Percentiles rank a stretch among this genome's conserved stretches.
phyloP scores from a whole-genome alignment of 2,113 vertebrate genomes.

The Neopipo cinnamomea region DNA sequence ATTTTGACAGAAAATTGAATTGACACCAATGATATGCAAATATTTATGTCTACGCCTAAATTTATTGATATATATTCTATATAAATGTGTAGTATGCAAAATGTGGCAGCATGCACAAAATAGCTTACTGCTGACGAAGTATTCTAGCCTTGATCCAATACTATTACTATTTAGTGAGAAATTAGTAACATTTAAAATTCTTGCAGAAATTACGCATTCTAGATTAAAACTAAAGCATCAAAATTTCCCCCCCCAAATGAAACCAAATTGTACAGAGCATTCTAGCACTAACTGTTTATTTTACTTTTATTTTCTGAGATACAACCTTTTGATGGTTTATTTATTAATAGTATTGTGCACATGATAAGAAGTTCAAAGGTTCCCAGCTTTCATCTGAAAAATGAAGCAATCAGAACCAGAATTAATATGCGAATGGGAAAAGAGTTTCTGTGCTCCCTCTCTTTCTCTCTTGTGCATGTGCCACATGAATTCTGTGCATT shows the following conservation, averaged over 20 bases:
- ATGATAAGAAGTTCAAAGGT: not conserved
- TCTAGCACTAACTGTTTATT: not conserved
- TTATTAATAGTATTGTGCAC: not conserved
- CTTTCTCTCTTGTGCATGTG: not conserved
- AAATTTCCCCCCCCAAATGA: not conserved
- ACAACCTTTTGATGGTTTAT: not conserved
- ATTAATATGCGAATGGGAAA: not conserved
- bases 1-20: constrained; percentile 15
- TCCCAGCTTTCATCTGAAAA: not conserved
- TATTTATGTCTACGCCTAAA: not conserved
- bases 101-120: not conserved
- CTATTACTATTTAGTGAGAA: not conserved
- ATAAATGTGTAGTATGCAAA: not conserved
- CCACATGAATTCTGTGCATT: not conserved
- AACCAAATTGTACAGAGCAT: not conserved
- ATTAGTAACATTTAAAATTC: not conserved
- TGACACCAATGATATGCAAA: not conserved
- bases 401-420: not conserved
- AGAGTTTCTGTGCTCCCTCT: not conserved
- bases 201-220: not conserved
- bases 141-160: not conserved
- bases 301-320: not conserved
- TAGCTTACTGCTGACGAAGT: not conserved
- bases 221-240: not conserved
- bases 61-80: not conserved